A percentile compares a stretch with the other conserved stretches of the same genome.
phyloP scores from a whole-genome alignment of 2,797 vertebrate species.

The Nasua narica region DNA sequence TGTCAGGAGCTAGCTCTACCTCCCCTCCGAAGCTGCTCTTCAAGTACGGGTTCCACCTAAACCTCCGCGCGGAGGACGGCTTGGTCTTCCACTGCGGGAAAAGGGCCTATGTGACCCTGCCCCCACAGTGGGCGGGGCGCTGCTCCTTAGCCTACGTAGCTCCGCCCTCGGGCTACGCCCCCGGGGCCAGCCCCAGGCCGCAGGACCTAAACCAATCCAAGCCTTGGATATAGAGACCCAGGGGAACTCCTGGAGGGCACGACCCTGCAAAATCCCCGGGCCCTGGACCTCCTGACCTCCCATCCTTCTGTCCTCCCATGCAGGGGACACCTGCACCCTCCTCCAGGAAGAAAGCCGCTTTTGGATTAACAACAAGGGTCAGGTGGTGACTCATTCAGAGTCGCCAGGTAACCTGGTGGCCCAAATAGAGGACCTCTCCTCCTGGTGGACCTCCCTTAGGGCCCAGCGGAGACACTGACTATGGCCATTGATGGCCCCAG shows the following conservation, averaged over 20 bases:
- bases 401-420: neutral
- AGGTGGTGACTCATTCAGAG: neutral
- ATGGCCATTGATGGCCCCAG: neutral
- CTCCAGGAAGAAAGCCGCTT: neutral
- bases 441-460: neutral
- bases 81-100: neutral
- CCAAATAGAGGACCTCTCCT: neutral
- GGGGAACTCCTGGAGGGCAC: neutral
- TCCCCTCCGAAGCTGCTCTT: neutral
- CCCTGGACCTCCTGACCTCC: neutral
- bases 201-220: rapidly evolving
- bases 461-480: neutral
- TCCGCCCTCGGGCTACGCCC: neutral
- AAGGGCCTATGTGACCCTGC: neutral
- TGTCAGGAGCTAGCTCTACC: neutral
- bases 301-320: neutral
- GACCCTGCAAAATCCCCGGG: neutral
- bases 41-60: neutral
- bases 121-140: no score
- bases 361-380: neutral
- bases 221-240: neutral
- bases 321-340: neutral
- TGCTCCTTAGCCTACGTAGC: neutral
- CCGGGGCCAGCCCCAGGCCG: neutral
- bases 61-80: neutral